phyloP scores from a whole-genome alignment of 2,888 invertebrate genomes.

The Heliconius ismenius region DNA sequence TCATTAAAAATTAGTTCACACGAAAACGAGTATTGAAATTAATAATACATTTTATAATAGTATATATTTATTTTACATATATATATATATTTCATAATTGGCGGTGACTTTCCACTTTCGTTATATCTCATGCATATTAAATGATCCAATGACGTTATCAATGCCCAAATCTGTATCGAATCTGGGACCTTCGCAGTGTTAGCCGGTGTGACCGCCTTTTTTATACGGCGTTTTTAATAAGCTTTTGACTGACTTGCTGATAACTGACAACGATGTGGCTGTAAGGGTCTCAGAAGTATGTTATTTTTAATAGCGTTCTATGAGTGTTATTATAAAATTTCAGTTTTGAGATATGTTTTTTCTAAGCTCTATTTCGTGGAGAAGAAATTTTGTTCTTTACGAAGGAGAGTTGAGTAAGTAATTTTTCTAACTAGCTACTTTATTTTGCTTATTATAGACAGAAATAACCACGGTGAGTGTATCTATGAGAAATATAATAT shows the following conservation, averaged over 20 bases:
- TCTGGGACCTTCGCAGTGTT: conserved; percentile 2
- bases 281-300: no score
- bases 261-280: neutral
- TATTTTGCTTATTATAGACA: no score
- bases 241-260: neutral
- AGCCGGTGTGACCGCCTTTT: conserved; percentile 12
- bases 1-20: conserved; percentile 7
- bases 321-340: no score
- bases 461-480: no score
- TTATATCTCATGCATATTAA: neutral
- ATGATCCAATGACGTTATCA: conserved; percentile 9
- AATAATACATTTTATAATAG: conserved; percentile 1
- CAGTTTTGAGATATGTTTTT: no score
- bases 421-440: no score
- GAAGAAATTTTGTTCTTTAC: no score
- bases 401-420: no score
- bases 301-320: no score
- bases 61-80: neutral
- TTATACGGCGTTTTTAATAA: neutral
- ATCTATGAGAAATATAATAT: no score
- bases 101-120: conserved; percentile 12
- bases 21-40: conserved; percentile 8
- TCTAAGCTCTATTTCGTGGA: no score
- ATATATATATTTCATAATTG: conserved; percentile 3
- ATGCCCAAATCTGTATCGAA: conserved; percentile 13